Percentiles rank a stretch among this genome's conserved stretches.
Conservation (phyloP, 1,140 invertebrate genomes). For the Drosophila navojoa region DNA sequence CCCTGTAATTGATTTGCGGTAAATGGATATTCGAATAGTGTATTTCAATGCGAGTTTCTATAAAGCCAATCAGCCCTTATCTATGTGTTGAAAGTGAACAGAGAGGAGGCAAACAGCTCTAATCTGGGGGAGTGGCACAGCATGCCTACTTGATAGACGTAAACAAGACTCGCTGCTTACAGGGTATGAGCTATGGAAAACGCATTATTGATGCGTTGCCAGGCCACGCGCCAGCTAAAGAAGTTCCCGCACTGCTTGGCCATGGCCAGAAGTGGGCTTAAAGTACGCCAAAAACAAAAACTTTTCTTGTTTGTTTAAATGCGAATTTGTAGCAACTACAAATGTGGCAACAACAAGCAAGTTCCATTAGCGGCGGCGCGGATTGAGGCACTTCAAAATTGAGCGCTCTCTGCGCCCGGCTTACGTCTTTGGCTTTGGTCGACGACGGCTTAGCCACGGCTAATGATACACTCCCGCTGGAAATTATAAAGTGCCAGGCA, state of each 20-base stretch:
- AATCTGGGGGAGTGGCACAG: too few species aligned
- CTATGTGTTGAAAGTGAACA: too few species aligned
- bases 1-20: too few species aligned
- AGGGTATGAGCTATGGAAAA: conserved; percentile 44
- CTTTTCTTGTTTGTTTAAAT: conserved; percentile 37
- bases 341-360: conserved; percentile 57
- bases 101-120: too few species aligned
- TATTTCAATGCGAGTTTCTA: too few species aligned
- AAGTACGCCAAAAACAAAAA: conserved; percentile 25
- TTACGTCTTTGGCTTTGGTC: conserved; percentile 25
- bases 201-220: conserved; percentile 74
- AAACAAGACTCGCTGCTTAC: neutral
- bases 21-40: too few species aligned
- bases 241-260: neutral
- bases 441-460: conserved; percentile 42
- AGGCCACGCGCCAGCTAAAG: conserved; percentile 36
- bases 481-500: conserved; percentile 67
- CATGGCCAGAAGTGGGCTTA: conserved; percentile 9
- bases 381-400: conserved; percentile 38
- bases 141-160: too few species aligned
- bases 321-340: conserved; percentile 49
- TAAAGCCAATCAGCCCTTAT: too few species aligned
- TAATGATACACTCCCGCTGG: conserved; percentile 63
- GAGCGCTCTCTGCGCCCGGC: conserved; percentile 13
- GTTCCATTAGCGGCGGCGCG: conserved; percentile 65